These are phyloP conservation scores for Cyprinus carpio DNA, from an alignment of 2,113 vertebrate genomes.

Conservation along the genomic window DNA sequence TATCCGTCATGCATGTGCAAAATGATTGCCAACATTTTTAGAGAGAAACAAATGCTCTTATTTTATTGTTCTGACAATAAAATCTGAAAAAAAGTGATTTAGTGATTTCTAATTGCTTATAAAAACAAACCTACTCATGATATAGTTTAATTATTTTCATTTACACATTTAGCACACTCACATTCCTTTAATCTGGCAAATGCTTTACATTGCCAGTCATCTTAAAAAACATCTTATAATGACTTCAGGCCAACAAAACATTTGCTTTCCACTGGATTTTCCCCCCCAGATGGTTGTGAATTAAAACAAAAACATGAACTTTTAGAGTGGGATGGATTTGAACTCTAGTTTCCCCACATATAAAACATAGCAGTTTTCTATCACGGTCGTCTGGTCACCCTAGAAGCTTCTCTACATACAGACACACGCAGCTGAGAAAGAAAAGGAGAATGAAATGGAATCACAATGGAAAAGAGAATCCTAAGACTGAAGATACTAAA, in stretches of 20 bases:
- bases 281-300: neutral
- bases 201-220: neutral
- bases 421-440: neutral
- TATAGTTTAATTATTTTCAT: neutral
- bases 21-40: neutral
- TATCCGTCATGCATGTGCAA: neutral
- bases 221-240: neutral
- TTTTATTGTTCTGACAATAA: neutral
- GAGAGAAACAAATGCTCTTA: neutral
- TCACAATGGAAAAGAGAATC: neutral
- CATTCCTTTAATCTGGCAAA: neutral
- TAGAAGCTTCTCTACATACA: neutral
- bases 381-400: neutral
- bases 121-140: neutral
- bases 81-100: neutral
- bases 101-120: neutral
- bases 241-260: neutral
- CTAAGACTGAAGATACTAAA: neutral
- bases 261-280: neutral
- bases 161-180: neutral
- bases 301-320: neutral
- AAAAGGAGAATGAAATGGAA: neutral
- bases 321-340: neutral
- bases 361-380: neutral
- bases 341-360: neutral